Evolutionary conservation across 2,113 vertebrate species (phyloP).

Genomic region (Phalacrocorax brasilianus): DNA sequence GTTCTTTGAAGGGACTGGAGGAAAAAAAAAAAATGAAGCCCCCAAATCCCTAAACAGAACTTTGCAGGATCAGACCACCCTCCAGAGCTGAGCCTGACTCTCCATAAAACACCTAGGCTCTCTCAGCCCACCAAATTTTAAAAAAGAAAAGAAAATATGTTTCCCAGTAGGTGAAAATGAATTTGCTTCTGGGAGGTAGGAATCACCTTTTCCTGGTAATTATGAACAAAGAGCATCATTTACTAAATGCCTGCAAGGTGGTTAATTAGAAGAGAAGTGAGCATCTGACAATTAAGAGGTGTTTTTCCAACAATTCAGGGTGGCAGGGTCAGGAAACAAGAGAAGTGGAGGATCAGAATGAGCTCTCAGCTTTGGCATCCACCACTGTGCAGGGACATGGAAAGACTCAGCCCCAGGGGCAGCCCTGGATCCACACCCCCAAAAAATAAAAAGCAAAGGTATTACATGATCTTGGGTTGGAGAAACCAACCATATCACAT

Average conservation of each 20-base stretch:
- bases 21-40: background rate
- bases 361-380: rapidly evolving
- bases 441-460: background rate
- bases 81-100: background rate
- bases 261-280: conserved; percentile 60
- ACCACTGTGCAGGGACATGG: rapidly evolving
- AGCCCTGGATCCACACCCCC: background rate
- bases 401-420: background rate
- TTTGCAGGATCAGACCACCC: background rate
- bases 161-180: conserved; percentile 25
- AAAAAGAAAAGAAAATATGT: background rate
- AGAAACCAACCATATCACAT: background rate
- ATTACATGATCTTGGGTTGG: background rate
- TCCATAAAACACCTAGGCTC: background rate
- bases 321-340: background rate
- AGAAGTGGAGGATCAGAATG: background rate
- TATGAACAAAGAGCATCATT: conserved; percentile 50
- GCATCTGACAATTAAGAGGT: conserved; percentile 10
- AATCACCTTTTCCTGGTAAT: conserved; percentile 62
- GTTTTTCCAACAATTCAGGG: background rate
- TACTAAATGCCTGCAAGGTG: conserved; percentile 28
- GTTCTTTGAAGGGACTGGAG: background rate
- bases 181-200: conserved; percentile 19
- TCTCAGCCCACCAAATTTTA: background rate
- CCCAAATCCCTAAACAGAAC: background rate